Percentiles rank a stretch among this genome's conserved stretches.
Evolutionary conservation across 2,113 vertebrate species (phyloP).

Genomic region (Phylloscopus trochiloides): DNA sequence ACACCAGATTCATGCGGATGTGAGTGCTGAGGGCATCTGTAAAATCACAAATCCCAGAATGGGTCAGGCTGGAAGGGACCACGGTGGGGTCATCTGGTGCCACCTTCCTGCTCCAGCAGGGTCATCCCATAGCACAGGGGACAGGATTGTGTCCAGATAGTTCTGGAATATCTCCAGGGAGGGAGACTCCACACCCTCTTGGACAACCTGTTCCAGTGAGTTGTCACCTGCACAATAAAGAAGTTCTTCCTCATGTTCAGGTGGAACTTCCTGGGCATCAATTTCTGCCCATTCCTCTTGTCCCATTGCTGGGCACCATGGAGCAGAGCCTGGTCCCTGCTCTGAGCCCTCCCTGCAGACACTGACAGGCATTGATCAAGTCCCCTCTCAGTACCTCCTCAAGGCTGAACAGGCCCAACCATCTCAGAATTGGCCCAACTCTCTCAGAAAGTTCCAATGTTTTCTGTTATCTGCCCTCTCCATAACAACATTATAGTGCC

Average conservation of each 20-base stretch:
- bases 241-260: accelerated
- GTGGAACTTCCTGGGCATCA: not conserved
- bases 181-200: not conserved
- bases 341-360: not conserved
- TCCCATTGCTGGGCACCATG: not conserved
- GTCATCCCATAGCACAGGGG: not conserved
- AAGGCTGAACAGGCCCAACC: not conserved
- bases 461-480: not conserved
- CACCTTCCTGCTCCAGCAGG: not conserved
- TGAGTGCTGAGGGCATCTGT: not conserved
- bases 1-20: not conserved
- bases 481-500: accelerated
- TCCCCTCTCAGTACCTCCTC: not conserved
- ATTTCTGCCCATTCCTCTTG: not conserved
- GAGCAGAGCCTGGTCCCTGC: not conserved
- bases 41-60: not conserved
- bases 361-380: accelerated
- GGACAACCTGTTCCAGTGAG: not conserved
- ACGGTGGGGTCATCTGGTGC: not conserved
- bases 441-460: not conserved
- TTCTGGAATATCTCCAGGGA: not conserved
- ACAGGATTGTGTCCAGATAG: not conserved
- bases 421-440: not conserved
- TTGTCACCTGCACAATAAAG: not conserved
- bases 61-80: not conserved